A percentile compares a stretch with the other conserved stretches of the same genome.
phyloP scores from a whole-genome alignment of 2,797 vertebrate genomes.

The Masticophis lateralis region DNA sequence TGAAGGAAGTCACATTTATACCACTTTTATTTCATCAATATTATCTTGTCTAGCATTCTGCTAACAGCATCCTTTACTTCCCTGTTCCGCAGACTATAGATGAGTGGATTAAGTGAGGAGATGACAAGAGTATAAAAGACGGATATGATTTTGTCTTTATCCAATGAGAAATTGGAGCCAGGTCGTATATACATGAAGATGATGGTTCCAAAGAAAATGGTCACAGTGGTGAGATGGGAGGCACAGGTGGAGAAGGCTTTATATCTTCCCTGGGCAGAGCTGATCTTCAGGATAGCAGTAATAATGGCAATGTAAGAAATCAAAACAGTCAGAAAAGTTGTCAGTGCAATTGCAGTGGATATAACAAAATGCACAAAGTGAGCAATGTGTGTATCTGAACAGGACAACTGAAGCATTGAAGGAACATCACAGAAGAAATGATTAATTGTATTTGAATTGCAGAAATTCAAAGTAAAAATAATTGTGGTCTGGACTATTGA shows the following conservation, averaged over 20 bases:
- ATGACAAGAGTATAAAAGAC: constrained; percentile 28
- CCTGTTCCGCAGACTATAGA: not conserved
- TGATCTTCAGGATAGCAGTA: constrained; percentile 22
- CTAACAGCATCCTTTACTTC: not conserved
- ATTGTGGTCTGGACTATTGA: not conserved
- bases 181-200: constrained; percentile 30
- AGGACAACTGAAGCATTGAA: constrained; percentile 45
- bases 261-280: constrained; percentile 20
- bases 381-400: constrained; percentile 40
- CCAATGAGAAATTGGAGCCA: constrained; percentile 21
- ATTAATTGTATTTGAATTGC: constrained; percentile 41
- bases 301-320: not conserved
- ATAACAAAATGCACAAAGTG: constrained; percentile 9
- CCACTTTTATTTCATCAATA: not conserved
- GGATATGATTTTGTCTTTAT: constrained; percentile 31
- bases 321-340: not conserved
- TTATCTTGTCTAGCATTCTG: not conserved
- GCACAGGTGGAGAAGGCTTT: constrained; percentile 45
- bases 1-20: not conserved
- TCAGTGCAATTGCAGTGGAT: not conserved
- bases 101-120: not conserved
- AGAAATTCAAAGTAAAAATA: constrained; percentile 44
- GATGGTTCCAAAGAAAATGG: constrained; percentile 40
- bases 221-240: constrained; percentile 36
- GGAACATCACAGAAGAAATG: constrained; percentile 58